These are phyloP conservation scores for Synergus laeviventris DNA, from an alignment of 2,888 invertebrate genomes.

Conservation along the genomic window DNA sequence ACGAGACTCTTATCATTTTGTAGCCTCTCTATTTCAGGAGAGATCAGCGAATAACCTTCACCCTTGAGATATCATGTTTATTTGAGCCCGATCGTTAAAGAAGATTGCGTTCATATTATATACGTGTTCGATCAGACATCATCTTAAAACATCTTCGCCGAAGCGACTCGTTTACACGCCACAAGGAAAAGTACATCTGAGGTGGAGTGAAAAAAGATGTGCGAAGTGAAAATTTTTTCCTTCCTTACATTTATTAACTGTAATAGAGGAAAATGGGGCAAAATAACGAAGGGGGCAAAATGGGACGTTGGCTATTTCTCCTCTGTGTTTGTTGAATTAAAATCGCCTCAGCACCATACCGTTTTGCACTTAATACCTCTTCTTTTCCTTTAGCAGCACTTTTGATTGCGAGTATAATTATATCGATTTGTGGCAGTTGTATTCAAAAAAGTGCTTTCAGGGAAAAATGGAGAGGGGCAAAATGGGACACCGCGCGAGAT, in stretches of 20 bases:
- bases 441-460: too few species aligned
- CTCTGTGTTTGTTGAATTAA: too few species aligned
- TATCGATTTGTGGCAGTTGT: too few species aligned
- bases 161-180: conserved; percentile 48
- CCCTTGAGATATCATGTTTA: conserved; percentile 51
- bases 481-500: too few species aligned
- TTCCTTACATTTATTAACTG: background rate
- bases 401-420: too few species aligned
- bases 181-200: conserved; percentile 57
- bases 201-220: conserved; percentile 6
- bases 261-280: too few species aligned
- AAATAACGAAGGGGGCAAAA: too few species aligned
- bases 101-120: conserved; percentile 57
- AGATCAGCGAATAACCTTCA: conserved; percentile 5
- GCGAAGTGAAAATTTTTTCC: background rate
- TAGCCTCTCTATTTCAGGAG: background rate
- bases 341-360: too few species aligned
- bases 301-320: too few species aligned
- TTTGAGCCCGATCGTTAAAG: conserved; percentile 59
- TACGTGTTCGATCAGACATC: conserved; percentile 59
- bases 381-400: too few species aligned
- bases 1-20: background rate
- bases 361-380: too few species aligned
- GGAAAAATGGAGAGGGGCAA: too few species aligned
- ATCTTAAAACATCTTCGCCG: conserved; percentile 51